Evolutionary conservation across 2,113 vertebrate genomes (phyloP).

Genomic region (Ptilonorhynchus violaceus): DNA sequence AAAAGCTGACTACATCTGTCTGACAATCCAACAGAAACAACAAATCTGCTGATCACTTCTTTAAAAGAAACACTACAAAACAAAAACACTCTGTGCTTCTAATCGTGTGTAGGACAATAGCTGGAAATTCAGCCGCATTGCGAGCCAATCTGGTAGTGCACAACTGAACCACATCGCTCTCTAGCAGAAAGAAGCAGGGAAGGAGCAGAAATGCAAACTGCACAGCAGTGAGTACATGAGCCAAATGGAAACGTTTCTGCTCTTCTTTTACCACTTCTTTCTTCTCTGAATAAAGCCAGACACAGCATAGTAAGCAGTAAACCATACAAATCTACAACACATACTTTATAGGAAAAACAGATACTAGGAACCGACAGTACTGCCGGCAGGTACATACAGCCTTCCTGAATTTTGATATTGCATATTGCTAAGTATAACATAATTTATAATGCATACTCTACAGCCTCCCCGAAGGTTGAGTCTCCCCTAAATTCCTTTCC

Average conservation of each 20-base stretch:
- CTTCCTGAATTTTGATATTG: constrained; percentile 43
- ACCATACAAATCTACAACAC: neutral
- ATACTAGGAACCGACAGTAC: neutral
- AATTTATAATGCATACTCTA: constrained; percentile 73
- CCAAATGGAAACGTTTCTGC: neutral
- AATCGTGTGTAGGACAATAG: neutral
- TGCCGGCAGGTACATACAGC: neutral
- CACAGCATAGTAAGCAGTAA: neutral
- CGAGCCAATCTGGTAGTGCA: neutral
- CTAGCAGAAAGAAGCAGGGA: constrained; percentile 4
- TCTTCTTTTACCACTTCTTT: neutral
- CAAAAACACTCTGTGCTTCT: neutral
- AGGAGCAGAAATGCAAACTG: neutral
- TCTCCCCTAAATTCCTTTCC: constrained; percentile 70
- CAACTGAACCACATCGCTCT: neutral
- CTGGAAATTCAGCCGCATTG: neutral
- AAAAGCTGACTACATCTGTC: neutral
- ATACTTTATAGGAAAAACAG: constrained; percentile 12
- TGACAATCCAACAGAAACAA: neutral
- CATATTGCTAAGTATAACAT: constrained; percentile 58
- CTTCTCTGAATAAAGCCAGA: constrained; percentile 36
- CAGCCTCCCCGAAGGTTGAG: constrained; percentile 68
- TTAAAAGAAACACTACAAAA: neutral
- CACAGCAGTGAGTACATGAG: neutral
- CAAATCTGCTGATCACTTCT: neutral